These are phyloP conservation scores for Lithosia quadra DNA, from an alignment of 2,888 invertebrate species.

Conservation along the genomic window DNA sequence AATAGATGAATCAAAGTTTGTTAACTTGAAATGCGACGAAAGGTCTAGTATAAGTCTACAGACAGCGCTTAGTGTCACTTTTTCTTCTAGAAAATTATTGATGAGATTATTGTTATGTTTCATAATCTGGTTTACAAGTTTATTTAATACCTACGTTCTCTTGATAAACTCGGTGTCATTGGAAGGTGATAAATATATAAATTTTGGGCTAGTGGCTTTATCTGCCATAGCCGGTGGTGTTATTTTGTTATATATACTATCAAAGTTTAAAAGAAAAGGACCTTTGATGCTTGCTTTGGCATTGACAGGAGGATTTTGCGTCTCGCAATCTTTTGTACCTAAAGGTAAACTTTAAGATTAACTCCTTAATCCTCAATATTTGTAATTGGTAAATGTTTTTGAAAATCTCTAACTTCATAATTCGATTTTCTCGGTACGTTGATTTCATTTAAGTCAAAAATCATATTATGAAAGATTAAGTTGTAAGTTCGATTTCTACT, in stretches of 20 bases:
- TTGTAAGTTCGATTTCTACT: background rate
- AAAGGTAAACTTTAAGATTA: constrained; percentile 32
- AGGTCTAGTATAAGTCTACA: constrained; percentile 31
- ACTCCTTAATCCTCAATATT: too few relatives aligned
- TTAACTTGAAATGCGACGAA: constrained; percentile 58
- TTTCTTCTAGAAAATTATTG: constrained; percentile 58
- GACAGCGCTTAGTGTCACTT: constrained; percentile 34
- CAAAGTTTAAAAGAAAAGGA: constrained; percentile 80
- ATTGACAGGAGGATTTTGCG: constrained; percentile 35
- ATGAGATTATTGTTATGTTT: constrained; percentile 63
- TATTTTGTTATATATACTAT: constrained; percentile 81
- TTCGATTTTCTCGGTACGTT: too few relatives aligned
- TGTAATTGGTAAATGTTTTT: too few relatives aligned
- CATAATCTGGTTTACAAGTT: constrained; percentile 66
- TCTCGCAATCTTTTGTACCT: constrained; percentile 32
- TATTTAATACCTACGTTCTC: constrained; percentile 88
- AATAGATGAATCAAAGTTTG: constrained; percentile 56
- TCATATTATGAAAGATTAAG: too few relatives aligned
- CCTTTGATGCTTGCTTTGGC: constrained; percentile 56
- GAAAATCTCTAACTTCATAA: too few relatives aligned
- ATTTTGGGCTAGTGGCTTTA: constrained; percentile 88
- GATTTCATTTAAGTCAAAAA: too few relatives aligned
- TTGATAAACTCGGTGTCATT: constrained; percentile 90
- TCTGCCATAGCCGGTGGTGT: constrained; percentile 87
- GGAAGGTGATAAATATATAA: constrained; percentile 90